Evolutionary conservation across 2,888 invertebrate species (phyloP).

Genomic region (Idaea dimidiata): DNA sequence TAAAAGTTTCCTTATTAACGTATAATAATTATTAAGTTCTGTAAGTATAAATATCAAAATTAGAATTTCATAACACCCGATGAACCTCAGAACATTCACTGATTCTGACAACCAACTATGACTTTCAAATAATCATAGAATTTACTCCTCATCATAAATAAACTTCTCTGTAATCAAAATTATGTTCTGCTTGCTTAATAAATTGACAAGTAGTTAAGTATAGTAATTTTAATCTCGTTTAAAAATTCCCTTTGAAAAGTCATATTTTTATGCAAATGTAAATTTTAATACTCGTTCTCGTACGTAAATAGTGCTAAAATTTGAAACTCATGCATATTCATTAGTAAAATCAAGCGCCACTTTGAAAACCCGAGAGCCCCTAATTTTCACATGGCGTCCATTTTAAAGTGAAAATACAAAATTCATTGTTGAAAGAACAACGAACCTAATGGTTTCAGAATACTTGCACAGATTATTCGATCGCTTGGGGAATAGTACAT

Average conservation of each 20-base stretch:
- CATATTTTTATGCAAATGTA: constrained; percentile 15
- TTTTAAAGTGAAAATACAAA: constrained; percentile 26
- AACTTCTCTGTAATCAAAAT: background rate
- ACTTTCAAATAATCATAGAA: no score
- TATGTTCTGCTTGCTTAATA: background rate
- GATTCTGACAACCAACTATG: no score
- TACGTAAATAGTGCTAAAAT: constrained; percentile 39
- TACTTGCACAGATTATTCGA: constrained; percentile 9
- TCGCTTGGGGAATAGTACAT: constrained; percentile 4
- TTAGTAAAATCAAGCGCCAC: constrained; percentile 41
- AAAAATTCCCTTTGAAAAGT: constrained; percentile 8
- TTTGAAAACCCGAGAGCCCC: constrained; percentile 30
- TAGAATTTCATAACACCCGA: no score
- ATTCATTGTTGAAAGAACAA: constrained; percentile 27
- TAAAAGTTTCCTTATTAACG: no score
- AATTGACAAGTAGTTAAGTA: background rate
- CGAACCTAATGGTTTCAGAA: constrained; percentile 23
- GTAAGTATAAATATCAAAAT: no score
- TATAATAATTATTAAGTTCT: no score
- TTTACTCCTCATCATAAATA: constrained; percentile 28
- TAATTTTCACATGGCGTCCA: constrained; percentile 32
- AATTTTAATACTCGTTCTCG: constrained; percentile 31
- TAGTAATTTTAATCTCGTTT: background rate
- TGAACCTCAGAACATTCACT: no score
- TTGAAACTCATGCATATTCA: constrained; percentile 43